Evolutionary conservation across 2,797 vertebrate genomes (phyloP).

Genomic region (Scomberomorus guttatus): DNA sequence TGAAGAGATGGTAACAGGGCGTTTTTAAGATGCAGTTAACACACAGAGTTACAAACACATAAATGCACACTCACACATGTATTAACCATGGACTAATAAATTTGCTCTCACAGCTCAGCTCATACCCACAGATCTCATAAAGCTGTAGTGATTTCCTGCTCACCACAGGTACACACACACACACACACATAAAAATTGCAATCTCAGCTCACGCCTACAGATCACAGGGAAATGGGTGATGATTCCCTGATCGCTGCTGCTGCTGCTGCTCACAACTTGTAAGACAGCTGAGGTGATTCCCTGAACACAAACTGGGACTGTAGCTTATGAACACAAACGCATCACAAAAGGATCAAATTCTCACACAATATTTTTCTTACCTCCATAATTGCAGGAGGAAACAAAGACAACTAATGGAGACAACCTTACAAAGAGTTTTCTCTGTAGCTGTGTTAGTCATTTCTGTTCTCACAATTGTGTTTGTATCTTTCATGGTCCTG

Average conservation of each 20-base stretch:
- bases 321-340: neutral
- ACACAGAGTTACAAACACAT: neutral
- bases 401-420: too few relatives aligned
- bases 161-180: neutral
- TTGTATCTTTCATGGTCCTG: too few relatives aligned
- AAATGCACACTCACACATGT: neutral
- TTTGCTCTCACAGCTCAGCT: slow-evolving; percentile 40
- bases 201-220: slow-evolving; percentile 23
- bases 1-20: too few relatives aligned
- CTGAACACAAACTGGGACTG: neutral
- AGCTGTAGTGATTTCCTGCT: slow-evolving; percentile 26
- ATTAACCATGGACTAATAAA: slow-evolving; percentile 10
- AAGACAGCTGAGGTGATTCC: neutral
- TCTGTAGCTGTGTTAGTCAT: too few relatives aligned
- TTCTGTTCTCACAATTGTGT: too few relatives aligned
- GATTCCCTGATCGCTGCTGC: neutral
- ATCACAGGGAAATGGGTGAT: neutral
- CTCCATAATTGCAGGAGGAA: too few relatives aligned
- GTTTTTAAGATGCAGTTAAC: neutral
- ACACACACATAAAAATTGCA: slow-evolving; percentile 8
- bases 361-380: too few relatives aligned
- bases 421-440: too few relatives aligned
- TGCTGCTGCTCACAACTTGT: too few relatives aligned
- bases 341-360: too few relatives aligned
- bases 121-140: slow-evolving; percentile 43